These are phyloP conservation scores for Psilopsiagon aurifrons DNA, from an alignment of 2,113 vertebrate species.

Conservation along the genomic window DNA sequence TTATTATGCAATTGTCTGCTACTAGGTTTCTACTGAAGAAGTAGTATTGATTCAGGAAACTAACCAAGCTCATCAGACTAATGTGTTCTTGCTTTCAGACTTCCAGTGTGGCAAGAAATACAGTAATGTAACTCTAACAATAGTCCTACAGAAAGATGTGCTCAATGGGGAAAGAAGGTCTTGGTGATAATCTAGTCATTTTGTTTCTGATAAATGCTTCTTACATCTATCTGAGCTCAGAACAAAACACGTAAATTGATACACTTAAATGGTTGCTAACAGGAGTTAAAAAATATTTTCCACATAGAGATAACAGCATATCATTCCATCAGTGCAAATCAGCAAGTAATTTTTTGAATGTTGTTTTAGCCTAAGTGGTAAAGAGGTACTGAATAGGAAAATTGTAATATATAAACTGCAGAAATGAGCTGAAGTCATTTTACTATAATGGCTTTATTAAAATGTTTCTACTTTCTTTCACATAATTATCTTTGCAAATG, in stretches of 20 bases:
- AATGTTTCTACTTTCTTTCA: not conserved
- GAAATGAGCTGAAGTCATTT: not conserved
- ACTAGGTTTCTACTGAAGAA: slow-evolving; percentile 65
- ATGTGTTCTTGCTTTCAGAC: slow-evolving; percentile 45
- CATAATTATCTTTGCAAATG: not conserved
- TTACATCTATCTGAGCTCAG: not conserved
- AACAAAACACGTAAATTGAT: not conserved
- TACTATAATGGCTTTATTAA: not conserved
- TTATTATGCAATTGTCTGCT: slow-evolving; percentile 82
- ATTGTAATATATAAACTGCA: not conserved
- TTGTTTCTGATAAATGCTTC: not conserved
- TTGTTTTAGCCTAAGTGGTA: not conserved
- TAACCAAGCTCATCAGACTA: slow-evolving; percentile 64
- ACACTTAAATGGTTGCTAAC: not conserved
- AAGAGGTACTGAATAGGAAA: not conserved
- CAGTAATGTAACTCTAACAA: not conserved
- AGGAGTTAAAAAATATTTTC: not conserved
- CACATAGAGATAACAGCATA: accelerated
- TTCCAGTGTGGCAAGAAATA: slow-evolving; percentile 1
- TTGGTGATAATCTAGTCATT: not conserved
- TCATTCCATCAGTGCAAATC: not conserved
- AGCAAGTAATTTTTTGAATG: not conserved
- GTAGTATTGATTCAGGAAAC: slow-evolving; percentile 74
- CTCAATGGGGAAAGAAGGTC: not conserved
- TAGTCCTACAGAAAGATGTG: not conserved